phyloP scores from a whole-genome alignment of 2,888 invertebrate species.

The Amiota minor region DNA sequence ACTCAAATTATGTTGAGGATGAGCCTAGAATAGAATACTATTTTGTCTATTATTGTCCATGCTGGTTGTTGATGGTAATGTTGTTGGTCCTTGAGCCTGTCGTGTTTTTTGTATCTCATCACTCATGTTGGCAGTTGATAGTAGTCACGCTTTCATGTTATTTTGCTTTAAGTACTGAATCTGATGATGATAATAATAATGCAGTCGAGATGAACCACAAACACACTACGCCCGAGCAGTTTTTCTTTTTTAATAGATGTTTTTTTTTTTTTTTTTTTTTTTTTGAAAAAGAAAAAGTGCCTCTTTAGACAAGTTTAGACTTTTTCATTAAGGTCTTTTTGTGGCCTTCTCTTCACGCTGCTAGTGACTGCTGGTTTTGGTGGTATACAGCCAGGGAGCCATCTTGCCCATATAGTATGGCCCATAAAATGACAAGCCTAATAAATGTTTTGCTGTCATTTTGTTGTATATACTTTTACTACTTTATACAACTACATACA shows the following conservation, averaged over 20 bases:
- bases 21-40: background rate
- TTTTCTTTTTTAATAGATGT: background rate
- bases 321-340: slow-evolving; percentile 16
- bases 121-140: slow-evolving; percentile 19
- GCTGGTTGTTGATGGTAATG: slow-evolving; percentile 12
- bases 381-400: no score
- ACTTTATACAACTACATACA: no score
- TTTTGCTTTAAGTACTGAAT: background rate
- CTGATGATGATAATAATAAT: slow-evolving; percentile 27
- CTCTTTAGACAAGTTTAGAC: slow-evolving; percentile 11
- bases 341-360: background rate
- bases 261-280: slow-evolving; percentile 18
- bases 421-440: slow-evolving; percentile 65
- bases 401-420: slow-evolving; percentile 2
- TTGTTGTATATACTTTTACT: slow-evolving; percentile 30
- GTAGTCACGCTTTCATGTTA: slow-evolving; percentile 27
- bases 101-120: slow-evolving; percentile 22
- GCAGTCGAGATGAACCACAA: slow-evolving; percentile 30
- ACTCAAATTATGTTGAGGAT: background rate
- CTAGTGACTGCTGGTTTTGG: no score
- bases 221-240: slow-evolving; percentile 16
- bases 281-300: background rate
- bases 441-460: slow-evolving; percentile 67
- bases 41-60: background rate
- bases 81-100: slow-evolving; percentile 5